Evolutionary conservation across 2,113 vertebrate species (phyloP), one percentile per base, ranked within the genome.

Genomic region (Glareola pratincola): DNA sequence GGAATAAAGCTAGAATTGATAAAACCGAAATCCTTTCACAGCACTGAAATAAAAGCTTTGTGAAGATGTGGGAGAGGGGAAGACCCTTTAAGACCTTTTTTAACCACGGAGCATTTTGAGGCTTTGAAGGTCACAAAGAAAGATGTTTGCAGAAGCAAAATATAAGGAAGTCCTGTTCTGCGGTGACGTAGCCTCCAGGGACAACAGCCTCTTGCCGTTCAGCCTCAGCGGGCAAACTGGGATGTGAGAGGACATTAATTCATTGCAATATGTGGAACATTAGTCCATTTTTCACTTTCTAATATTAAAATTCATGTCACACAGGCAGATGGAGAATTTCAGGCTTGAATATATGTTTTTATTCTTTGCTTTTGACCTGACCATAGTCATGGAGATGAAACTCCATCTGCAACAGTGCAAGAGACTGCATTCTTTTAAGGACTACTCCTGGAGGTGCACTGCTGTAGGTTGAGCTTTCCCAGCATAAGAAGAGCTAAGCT

Each of bases 41-140:
- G 66, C 32, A 90, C n/a, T 69, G 89, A 92, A 94, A 78, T 82
- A 90, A 94, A 97, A 94, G 37, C 80, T 91, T 88, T 87, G 57
- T 77, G 67, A 94, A 90, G 54, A 56, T 22, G 26, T 50, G 57
- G 53, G 50, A 50, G 62, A 68, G 43, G 71, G 32, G 39, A 90
- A 79, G 23, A 43, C 20, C 53, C 59, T 77, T 75, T 95, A 79
- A 95, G 57, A 82, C 43, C n/a, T 24, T 69, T 79, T 74, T 64
- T 45, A 66, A 78, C 27, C 19, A 23, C 0, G 0, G 53, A 60
- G 18, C 8, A 30, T 45, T 73, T 53, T 72, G 36, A 73, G 45
- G 39, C 22, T 88, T 94, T 89, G 77, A 87, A 94, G 74, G 74
- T 85, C 84, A 91, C 48, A 60, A 30, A 67, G 59, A 66, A 69